Conservation (phyloP, 2,888 invertebrate species). For the Pecten maximus region DNA sequence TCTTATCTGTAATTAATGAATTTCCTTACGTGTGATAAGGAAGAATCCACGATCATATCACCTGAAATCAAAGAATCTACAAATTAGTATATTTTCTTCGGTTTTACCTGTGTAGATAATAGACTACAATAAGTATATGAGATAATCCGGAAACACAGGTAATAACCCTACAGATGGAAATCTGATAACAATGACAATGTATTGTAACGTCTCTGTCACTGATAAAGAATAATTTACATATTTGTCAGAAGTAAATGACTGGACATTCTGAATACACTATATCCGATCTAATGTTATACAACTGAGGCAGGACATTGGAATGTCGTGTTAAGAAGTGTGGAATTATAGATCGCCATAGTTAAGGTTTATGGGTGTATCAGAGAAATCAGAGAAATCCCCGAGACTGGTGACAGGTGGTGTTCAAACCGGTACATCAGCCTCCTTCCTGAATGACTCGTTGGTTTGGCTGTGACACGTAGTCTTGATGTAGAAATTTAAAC, state of each 20-base stretch:
- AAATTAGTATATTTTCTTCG: background rate
- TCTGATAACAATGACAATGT: background rate
- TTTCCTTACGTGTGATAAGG: background rate
- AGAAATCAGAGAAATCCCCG: no score
- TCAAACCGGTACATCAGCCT: background rate
- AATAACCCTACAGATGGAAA: background rate
- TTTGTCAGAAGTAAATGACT: background rate
- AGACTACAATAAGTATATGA: background rate
- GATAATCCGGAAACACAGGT: background rate
- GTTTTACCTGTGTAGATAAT: background rate
- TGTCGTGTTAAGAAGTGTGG: background rate
- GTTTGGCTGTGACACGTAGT: background rate
- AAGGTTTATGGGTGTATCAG: background rate
- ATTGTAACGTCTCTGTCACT: background rate
- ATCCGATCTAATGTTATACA: background rate
- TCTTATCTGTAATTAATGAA: background rate
- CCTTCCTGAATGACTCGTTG: background rate
- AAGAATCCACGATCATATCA: background rate
- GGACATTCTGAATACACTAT: background rate
- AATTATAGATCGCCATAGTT: background rate
- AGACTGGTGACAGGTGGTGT: constrained; percentile 12
- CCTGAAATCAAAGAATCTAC: background rate
- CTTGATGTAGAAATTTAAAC: background rate
- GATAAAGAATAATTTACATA: background rate
- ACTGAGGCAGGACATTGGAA: background rate